A percentile compares a stretch with the other conserved stretches of the same genome.
Evolutionary conservation across 2,797 vertebrate genomes (phyloP).

Genomic region (Oryzias sinensis): DNA sequence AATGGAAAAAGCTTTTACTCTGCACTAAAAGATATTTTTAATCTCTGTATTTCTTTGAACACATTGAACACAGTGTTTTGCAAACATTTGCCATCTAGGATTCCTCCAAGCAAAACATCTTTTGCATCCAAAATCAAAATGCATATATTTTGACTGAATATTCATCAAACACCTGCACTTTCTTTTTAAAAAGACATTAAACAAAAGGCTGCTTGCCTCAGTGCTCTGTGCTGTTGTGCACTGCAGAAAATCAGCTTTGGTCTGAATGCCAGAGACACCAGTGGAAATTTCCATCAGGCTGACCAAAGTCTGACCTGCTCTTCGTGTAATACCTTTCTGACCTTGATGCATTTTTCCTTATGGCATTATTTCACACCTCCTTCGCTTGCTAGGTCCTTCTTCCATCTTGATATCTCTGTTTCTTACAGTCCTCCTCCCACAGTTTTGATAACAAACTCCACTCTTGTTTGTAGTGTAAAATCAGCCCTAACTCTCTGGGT

Average conservation of each 20-base stretch:
- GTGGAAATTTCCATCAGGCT: constrained; percentile 28
- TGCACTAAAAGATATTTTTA: too few species aligned
- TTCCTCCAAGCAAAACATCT: too few species aligned
- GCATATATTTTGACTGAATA: too few species aligned
- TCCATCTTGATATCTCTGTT: neutral
- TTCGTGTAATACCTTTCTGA: constrained; percentile 8
- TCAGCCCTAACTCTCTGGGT: neutral
- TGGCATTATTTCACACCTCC: constrained; percentile 7
- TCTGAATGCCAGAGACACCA: neutral
- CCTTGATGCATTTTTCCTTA: neutral
- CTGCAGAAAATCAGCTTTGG: neutral
- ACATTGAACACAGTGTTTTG: too few species aligned
- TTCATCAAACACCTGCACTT: too few species aligned
- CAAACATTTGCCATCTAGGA: too few species aligned
- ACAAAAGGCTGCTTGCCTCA: too few species aligned
- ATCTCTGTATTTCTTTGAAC: too few species aligned
- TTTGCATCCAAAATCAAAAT: too few species aligned
- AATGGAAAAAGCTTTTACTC: too few species aligned
- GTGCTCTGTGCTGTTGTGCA: neutral
- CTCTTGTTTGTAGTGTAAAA: neutral
- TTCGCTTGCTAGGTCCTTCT: neutral
- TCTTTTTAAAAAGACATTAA: too few species aligned
- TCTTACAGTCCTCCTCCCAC: constrained; percentile 1
- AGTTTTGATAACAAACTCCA: neutral
- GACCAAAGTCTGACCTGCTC: constrained; percentile 25